Conservation (phyloP, 2,113 vertebrate genomes). For the Rattus norvegicus region DNA sequence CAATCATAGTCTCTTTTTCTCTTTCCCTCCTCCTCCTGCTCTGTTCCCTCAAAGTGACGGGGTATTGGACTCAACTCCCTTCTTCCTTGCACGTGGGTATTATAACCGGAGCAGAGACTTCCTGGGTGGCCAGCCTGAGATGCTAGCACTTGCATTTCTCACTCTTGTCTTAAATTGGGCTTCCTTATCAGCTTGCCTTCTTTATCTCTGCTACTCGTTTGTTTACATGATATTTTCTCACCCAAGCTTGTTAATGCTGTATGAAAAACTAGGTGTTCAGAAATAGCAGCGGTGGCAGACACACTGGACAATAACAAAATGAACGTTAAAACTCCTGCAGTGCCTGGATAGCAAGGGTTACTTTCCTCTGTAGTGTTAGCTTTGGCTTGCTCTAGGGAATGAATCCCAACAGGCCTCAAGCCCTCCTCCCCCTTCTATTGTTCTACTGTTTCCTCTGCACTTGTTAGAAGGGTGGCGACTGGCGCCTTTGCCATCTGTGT, state of each 20-base stretch:
- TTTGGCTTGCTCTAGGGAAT: neutral
- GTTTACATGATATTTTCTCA: slow-evolving; percentile 21
- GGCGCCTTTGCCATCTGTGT: slow-evolving; percentile 13
- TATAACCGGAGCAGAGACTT: neutral
- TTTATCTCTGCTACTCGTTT: slow-evolving; percentile 34
- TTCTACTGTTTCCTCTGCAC: slow-evolving; percentile 40
- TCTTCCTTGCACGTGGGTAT: neutral
- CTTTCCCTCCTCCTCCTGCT: neutral
- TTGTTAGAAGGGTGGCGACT: slow-evolving; percentile 5
- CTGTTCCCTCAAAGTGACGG: neutral
- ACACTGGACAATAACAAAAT: neutral
- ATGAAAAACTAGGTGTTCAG: neutral
- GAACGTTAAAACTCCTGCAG: neutral
- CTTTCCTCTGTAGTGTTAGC: neutral
- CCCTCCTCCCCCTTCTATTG: neutral
- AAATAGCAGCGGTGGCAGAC: neutral
- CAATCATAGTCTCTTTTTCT: neutral
- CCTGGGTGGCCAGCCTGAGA: neutral
- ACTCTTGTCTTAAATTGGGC: slow-evolving; percentile 23
- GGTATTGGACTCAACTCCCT: neutral
- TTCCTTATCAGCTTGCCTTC: neutral
- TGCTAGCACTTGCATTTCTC: slow-evolving; percentile 3
- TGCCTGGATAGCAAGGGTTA: slow-evolving; percentile 9
- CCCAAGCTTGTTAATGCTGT: slow-evolving; percentile 29
- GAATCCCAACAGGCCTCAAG: slow-evolving; percentile 1